Evolutionary conservation across 2,888 invertebrate species (phyloP).

Genomic region (Mesorhabditis sp.): DNA sequence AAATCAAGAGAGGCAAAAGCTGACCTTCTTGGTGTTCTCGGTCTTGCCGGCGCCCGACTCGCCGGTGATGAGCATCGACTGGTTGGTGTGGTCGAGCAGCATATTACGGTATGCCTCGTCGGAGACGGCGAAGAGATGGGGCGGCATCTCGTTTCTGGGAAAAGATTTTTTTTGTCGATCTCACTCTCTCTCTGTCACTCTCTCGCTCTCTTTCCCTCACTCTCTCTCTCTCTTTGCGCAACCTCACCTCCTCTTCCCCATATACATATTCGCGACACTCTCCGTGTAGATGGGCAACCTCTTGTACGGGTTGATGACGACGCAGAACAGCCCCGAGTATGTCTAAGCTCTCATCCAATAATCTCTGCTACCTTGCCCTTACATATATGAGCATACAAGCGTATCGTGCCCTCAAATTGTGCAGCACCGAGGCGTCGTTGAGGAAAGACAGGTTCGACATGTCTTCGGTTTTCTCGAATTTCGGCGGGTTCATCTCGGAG

Average conservation of each 20-base stretch:
- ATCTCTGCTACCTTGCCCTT: slow-evolving; percentile 15
- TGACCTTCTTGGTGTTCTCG: slow-evolving; percentile 87
- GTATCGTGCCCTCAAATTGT: slow-evolving; percentile 97
- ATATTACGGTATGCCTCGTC: slow-evolving; percentile 99
- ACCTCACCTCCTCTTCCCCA: slow-evolving; percentile 47
- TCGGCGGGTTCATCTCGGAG: slow-evolving; percentile 92
- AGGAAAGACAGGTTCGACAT: slow-evolving; percentile 63
- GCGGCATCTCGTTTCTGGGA: slow-evolving; percentile 57
- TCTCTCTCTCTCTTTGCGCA: too few relatives aligned
- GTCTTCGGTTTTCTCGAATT: slow-evolving; percentile 83
- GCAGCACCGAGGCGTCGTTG: slow-evolving; percentile 96
- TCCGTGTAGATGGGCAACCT: slow-evolving; percentile 56
- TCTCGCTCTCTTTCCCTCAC: too few relatives aligned
- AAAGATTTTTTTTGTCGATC: background rate
- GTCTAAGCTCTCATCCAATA: slow-evolving; percentile 33
- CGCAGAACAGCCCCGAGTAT: slow-evolving; percentile 57
- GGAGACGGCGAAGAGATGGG: slow-evolving; percentile 91
- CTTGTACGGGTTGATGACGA: slow-evolving; percentile 58
- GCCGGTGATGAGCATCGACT: slow-evolving; percentile 93
- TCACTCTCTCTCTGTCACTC: too few relatives aligned
- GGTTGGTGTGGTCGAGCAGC: slow-evolving; percentile 71
- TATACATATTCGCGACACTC: slow-evolving; percentile 49
- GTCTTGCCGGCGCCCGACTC: slow-evolving; percentile 99
- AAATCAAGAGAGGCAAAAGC: too few relatives aligned
- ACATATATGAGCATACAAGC: slow-evolving; percentile 56